Conservation (phyloP, 2,888 invertebrate genomes). For the Hypolimnas misippus region DNA sequence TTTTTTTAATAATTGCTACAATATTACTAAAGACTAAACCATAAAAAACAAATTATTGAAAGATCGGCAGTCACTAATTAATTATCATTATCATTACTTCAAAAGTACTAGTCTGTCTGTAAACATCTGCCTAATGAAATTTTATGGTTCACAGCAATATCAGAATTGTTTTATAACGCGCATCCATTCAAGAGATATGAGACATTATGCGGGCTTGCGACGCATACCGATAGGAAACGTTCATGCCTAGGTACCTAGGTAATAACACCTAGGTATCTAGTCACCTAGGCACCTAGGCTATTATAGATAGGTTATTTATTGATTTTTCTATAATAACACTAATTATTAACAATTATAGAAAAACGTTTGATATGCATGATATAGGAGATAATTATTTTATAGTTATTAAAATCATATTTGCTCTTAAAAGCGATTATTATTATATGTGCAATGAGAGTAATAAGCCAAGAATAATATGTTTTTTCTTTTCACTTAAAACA, state of each 20-base stretch:
- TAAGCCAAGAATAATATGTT: no score
- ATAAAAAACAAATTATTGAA: not conserved
- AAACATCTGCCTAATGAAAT: constrained; percentile 2
- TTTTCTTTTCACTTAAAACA: no score
- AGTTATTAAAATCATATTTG: not conserved
- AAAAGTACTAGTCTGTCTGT: not conserved
- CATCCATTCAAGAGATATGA: constrained; percentile 3
- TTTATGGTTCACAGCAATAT: not conserved
- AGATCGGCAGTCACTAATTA: not conserved
- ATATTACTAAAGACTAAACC: no score
- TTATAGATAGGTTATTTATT: not conserved
- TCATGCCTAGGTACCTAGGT: not conserved
- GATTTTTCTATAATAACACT: not conserved
- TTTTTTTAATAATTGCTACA: no score
- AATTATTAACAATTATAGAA: not conserved
- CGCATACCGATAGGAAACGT: constrained; percentile 19
- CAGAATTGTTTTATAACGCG: not conserved
- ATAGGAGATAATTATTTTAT: not conserved
- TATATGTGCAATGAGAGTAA: no score
- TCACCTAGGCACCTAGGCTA: no score
- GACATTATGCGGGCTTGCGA: constrained; percentile 25
- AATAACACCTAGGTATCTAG: no score
- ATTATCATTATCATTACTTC: no score
- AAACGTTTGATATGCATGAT: not conserved
- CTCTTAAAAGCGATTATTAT: not conserved